Base-by-base conservation (phyloP, 30 jellyfish, hydroid and myxozoan genomes). In the Aurelia aurita region DNA sequence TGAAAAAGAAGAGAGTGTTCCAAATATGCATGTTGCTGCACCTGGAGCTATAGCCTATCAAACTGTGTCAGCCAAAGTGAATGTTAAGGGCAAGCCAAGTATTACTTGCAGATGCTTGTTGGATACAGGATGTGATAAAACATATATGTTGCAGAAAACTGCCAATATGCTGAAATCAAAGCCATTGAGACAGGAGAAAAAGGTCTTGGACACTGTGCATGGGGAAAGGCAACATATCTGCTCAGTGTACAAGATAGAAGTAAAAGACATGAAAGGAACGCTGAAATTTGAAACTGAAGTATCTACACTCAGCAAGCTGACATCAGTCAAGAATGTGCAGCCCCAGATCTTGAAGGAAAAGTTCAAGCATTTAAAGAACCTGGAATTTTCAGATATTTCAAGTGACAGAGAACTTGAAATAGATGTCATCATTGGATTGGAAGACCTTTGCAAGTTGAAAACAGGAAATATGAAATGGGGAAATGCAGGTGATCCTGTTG, bases 61-160 rank as follows among this genome's bases (percentile, higher is more conserved):
- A 51, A 79, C 90, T 1, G 90, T 79, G 26, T 70, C 34, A 25
- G 90, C 72, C 18, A 59, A 20, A 14, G 71, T 59, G 71, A 59
- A 59, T 11, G 12, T 23, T 7, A 13, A 13, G 27, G 27, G 90
- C 11, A 60, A 79, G 20, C 71, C 69, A 28, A 8, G 58, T 5
- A 26, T 65, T 3, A 58, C 20, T 29, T 79, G 83, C 70, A 54
- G 83, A 21, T 26, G 45, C 72, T 60, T 79, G 59, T 58, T 59
- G 27, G 90, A 79, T 28, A 79, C 90, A 5, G 83, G 83, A 5
- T 18, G 90, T 62, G 72, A 79, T 46, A 79, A 39, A 35, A 79
- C 90, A 28, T 73, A 47, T 23, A 13, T 79, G 80, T 20, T 44
- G 58, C 90, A 79, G 82, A 44, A 18, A 29, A 22, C 62, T 5